Evolutionary conservation across 2,113 vertebrate genomes (phyloP), one percentile per base, ranked within the genome.

Genomic region (Podarcis raffonei): DNA sequence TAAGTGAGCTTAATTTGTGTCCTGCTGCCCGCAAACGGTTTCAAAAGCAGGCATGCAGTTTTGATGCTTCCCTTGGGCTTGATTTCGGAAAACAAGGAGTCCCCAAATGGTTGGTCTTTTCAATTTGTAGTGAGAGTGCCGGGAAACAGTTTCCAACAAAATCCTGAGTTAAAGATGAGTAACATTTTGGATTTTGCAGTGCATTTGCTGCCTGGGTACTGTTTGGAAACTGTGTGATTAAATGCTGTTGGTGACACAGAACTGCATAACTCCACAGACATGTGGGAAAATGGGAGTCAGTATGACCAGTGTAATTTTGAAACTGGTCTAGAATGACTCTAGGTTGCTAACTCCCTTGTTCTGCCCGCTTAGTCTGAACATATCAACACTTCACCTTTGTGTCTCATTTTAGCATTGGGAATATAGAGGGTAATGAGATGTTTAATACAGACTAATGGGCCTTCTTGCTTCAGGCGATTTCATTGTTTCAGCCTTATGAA

Each of bases 1-100:
- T 13, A 79, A 87, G 83, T 79, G 27, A 65, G 77, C 87, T 92
- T 30, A 90, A 84, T 87, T 89, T 85, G 66, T 79, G 0, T 48
- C 27, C 11, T 79, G 23, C 27, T 48, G 39, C 5, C 23, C 20
- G 35, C 2, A 12, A 22, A 80, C 35, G 75, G 78, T 75, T 76
- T 87, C 48, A 18, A 87, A 4, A 65, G 4, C 39, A 79, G 68
- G 2, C 18, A 81, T 5, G 1, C 1, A 30, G 15, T 77, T 69
- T 90, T 86, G 90, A 75, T 89, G 79, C 12, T 89, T 59, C 4
- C 1, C 6, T 59, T 11, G 79, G 86, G 87, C 83, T 72, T 27
- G 18, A 16, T 53, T 23, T 59, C 6, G 53, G 53, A 32, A 71
- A 84, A 72, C 16, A 12, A 32, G n/a, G 30, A 75, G 32, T 18